phyloP scores from a whole-genome alignment of 2,797 vertebrate species.

The Pseudomugil gertrudae region DNA sequence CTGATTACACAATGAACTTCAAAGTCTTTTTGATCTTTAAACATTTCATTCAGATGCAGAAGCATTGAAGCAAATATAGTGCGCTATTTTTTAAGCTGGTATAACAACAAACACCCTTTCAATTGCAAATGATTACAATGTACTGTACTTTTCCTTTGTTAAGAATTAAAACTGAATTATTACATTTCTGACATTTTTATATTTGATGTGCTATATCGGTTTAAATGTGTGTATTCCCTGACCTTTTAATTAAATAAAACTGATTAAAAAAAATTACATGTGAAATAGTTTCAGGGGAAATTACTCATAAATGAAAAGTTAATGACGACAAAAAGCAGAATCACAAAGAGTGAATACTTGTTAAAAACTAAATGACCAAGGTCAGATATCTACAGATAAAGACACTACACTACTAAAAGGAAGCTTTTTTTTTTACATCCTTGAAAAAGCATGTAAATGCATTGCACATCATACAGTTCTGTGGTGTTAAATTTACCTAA shows the following conservation, averaged over 20 bases:
- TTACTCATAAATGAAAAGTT: too few relatives aligned
- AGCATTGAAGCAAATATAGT: background rate
- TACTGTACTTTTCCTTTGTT: conserved; percentile 21
- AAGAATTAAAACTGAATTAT: conserved; percentile 26
- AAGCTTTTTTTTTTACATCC: background rate
- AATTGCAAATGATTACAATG: conserved; percentile 47
- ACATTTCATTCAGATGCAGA: conserved; percentile 24
- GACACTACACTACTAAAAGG: background rate
- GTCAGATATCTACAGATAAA: background rate
- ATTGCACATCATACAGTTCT: background rate
- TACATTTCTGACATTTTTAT: conserved; percentile 40
- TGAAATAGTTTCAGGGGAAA: too few relatives aligned
- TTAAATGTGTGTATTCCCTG: background rate
- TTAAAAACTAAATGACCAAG: conserved; percentile 3
- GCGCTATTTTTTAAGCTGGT: conserved; percentile 27
- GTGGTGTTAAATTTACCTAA: background rate
- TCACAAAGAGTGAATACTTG: conserved; percentile 32
- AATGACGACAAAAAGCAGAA: conserved; percentile 34
- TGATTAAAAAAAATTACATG: background rate
- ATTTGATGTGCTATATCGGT: conserved; percentile 26
- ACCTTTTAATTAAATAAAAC: conserved; percentile 28
- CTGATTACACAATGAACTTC: conserved; percentile 21
- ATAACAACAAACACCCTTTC: conserved; percentile 18
- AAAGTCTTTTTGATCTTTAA: conserved; percentile 13
- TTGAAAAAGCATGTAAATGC: background rate